Evolutionary conservation across 1,140 invertebrate species (phyloP).

Genomic region (Ganaspis sp.): DNA sequence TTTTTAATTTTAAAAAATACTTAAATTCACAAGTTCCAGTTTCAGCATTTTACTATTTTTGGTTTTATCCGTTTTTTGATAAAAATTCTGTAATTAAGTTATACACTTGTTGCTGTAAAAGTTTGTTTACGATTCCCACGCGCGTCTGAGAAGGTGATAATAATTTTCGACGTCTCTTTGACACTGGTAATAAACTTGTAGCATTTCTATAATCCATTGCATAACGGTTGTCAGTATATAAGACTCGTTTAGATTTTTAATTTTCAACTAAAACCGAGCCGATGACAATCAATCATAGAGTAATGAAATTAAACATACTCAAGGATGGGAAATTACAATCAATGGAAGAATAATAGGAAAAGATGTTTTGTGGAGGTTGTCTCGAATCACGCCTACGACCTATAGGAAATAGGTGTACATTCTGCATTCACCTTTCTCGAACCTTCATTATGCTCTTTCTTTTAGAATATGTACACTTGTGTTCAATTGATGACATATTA

Average conservation of each 20-base stretch:
- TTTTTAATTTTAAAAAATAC: too few relatives aligned
- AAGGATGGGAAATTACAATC: not conserved
- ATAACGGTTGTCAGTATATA: not conserved
- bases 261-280: not conserved
- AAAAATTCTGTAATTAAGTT: too few relatives aligned
- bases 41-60: too few relatives aligned
- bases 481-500: not conserved
- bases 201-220: not conserved
- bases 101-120: not conserved
- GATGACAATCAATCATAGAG: not conserved
- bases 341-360: slow-evolving; percentile 11
- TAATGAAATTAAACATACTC: not conserved
- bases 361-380: slow-evolving; percentile 19
- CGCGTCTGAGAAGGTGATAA: not conserved
- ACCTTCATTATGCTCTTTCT: not conserved
- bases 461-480: not conserved
- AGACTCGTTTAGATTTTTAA: not conserved
- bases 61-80: too few relatives aligned
- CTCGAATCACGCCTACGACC: slow-evolving; percentile 55
- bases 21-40: too few relatives aligned
- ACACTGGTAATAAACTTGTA: slow-evolving; percentile 5
- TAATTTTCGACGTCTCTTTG: not conserved
- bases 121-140: not conserved
- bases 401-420: slow-evolving; percentile 34
- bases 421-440: not conserved